Percentiles rank a stretch among this genome's conserved stretches.
Conservation (phyloP, 2,888 invertebrate genomes). For the Cheilosia soror region DNA sequence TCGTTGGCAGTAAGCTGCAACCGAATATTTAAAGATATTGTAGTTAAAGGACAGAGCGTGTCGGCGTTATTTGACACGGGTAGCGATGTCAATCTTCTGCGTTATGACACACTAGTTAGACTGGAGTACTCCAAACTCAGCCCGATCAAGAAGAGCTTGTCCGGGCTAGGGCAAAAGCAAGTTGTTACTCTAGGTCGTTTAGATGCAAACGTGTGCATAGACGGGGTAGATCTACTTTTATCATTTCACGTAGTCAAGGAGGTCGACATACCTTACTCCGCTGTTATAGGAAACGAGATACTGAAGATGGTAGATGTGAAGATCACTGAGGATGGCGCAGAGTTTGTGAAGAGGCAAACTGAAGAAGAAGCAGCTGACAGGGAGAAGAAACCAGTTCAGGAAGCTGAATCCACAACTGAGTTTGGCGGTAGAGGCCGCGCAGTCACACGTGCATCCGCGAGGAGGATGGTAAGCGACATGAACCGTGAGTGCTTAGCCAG, state of each 20-base stretch:
- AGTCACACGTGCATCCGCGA: not conserved
- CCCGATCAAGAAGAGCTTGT: not conserved
- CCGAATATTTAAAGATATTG: constrained; percentile 45
- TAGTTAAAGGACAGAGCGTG: constrained; percentile 1
- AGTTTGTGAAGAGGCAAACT: not conserved
- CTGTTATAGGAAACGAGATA: constrained; percentile 52
- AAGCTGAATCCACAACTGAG: not conserved
- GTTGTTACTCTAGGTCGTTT: constrained; percentile 37
- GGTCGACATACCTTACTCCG: constrained; percentile 42
- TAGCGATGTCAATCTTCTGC: constrained; percentile 48
- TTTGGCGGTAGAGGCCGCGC: not conserved
- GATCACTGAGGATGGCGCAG: not conserved
- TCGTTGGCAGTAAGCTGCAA: constrained; percentile 3
- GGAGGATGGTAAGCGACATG: not conserved
- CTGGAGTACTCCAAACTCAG: constrained; percentile 25
- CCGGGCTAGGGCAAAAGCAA: not conserved
- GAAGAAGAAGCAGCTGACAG: not conserved
- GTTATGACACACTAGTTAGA: constrained; percentile 24
- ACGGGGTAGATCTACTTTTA: constrained; percentile 29
- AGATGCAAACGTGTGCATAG: constrained; percentile 8
- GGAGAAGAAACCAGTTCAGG: not conserved
- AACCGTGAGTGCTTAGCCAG: constrained; percentile 16
- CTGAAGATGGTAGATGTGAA: constrained; percentile 31
- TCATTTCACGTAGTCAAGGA: constrained; percentile 49
- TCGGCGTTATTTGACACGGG: constrained; percentile 65